Evolutionary conservation across 2,888 invertebrate genomes (phyloP), one percentile per base, ranked within the genome.

Genomic region (Dyspetes luteomarginatus): DNA sequence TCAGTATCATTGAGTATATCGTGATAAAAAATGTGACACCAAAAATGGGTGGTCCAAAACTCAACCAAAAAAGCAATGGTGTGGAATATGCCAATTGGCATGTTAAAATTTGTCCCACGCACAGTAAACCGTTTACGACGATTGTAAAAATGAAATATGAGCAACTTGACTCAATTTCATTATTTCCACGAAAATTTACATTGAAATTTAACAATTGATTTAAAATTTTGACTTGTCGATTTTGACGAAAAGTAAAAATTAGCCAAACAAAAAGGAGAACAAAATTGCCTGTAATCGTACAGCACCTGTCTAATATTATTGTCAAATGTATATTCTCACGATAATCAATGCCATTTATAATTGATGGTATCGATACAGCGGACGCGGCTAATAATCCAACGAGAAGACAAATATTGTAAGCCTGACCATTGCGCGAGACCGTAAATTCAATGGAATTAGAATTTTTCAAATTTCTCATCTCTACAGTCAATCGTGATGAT

Each of bases 1-100:
- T 69, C 0, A 85, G 45, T 0, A 79, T 45, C 0, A 78, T 17
- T 24, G 55, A 75, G 48, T 86, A 86, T 26, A 83, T 82, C 4
- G 82, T 45, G 24, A 77, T 12, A 15, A 82, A 15, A 48, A 68
- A 81, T 0, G 41, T 17, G 17, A 72, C 15, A 28, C n/a, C 9
- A 9, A 48, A 30, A 0, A 12, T 3, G 0, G 84, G 81, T 12
- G 80, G 0, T 0, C 72, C 1, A 9, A 60, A 24, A n/a, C 17
- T 19, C 3, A 84, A 0, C 60, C 56, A 72, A 5, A 45, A 7
- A 1, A 64, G 0, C 0, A 52, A 17, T 3, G 4, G 2, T 0
- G 36, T 0, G 0, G 62, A 0, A 5, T 77, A 52, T 0, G 15
- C 50, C 24, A 41, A 19, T 9, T 24, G 4, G 3, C 22, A 15